Conservation (phyloP, 2,797 vertebrate genomes). For the Huso huso region DNA sequence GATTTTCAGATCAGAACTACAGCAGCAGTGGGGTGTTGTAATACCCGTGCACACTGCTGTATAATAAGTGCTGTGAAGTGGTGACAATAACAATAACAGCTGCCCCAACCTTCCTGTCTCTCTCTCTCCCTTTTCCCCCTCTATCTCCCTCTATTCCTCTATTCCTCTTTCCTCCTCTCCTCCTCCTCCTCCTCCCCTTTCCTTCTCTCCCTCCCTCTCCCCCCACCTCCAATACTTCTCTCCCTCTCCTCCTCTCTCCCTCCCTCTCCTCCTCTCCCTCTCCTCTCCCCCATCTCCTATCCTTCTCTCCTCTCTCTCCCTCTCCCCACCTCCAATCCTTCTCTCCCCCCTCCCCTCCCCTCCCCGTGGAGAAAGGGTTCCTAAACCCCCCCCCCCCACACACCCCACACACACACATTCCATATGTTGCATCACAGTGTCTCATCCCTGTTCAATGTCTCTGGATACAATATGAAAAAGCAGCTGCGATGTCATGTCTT, state of each 20-base stretch:
- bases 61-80: too few species aligned
- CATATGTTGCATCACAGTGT: conserved; percentile 1
- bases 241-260: not conserved
- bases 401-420: not conserved
- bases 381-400: not conserved
- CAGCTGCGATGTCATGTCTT: not conserved
- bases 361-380: conserved; percentile 6
- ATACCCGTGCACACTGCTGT: too few species aligned
- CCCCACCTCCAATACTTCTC: too few species aligned
- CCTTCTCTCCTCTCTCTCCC: not conserved
- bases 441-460: not conserved
- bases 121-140: not conserved
- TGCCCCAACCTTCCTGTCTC: not conserved
- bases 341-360: conserved; percentile 12
- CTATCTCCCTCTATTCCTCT: not conserved
- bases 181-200: too few species aligned
- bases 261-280: not conserved
- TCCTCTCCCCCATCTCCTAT: not conserved
- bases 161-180: not conserved
- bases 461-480: conserved; percentile 3
- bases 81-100: too few species aligned
- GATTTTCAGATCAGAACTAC: too few species aligned
- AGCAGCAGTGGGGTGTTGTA: too few species aligned
- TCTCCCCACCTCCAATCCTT: too few species aligned
- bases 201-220: not conserved